Evolutionary conservation across 2,888 invertebrate genomes (phyloP).

Genomic region (Orchesella flavescens): DNA sequence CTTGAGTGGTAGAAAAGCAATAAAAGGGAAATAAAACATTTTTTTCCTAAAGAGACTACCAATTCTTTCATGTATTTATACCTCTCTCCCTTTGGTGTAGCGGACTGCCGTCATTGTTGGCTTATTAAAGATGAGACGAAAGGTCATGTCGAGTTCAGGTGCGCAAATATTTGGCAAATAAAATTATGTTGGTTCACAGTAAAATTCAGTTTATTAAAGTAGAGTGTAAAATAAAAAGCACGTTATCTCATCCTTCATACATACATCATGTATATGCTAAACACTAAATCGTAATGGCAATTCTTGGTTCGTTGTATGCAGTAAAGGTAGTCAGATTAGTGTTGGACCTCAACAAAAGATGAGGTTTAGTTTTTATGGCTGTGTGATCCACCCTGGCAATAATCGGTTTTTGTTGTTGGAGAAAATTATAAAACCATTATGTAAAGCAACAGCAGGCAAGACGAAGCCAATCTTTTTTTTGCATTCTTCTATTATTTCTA

Average conservation of each 20-base stretch:
- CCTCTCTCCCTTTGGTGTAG: neutral
- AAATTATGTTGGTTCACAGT: neutral
- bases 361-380: slow-evolving; percentile 19
- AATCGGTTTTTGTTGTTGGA: slow-evolving; percentile 45
- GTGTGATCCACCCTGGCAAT: slow-evolving; percentile 35
- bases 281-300: slow-evolving; percentile 2
- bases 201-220: neutral
- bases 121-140: neutral
- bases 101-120: slow-evolving; percentile 8
- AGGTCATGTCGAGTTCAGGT: slow-evolving; percentile 9
- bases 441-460: neutral
- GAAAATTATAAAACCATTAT: slow-evolving; percentile 31
- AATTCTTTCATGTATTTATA: neutral
- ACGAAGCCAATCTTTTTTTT: slow-evolving; percentile 9
- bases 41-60: neutral
- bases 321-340: neutral
- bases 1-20: neutral
- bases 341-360: slow-evolving; percentile 3
- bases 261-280: no score
- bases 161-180: neutral
- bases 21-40: neutral
- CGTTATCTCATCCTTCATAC: neutral
- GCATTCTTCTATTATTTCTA: slow-evolving; percentile 12
- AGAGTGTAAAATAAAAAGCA: neutral
- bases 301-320: slow-evolving; percentile 1